Conservation (phyloP, 2,888 invertebrate species). For the Conistra vaccinii region DNA sequence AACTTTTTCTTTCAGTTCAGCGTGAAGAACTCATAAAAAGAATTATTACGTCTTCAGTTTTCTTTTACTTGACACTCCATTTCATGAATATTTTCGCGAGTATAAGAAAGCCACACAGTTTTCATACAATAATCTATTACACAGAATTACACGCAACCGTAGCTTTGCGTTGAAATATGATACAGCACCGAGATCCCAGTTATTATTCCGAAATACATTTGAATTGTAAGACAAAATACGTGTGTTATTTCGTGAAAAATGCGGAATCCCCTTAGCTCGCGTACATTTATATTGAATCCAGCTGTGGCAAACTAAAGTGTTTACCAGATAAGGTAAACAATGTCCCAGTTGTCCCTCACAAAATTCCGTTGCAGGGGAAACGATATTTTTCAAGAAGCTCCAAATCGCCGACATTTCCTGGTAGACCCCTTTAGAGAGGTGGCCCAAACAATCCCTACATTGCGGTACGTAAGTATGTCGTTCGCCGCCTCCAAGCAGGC, state of each 20-base stretch:
- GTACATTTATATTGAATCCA: constrained; percentile 56
- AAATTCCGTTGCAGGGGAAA: constrained; percentile 73
- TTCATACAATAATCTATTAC: constrained; percentile 45
- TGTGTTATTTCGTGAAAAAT: constrained; percentile 46
- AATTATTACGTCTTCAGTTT: constrained; percentile 45
- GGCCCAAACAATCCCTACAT: constrained; percentile 75
- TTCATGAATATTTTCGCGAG: constrained; percentile 47
- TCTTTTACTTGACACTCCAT: constrained; percentile 50
- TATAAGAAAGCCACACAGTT: constrained; percentile 25
- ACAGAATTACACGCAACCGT: constrained; percentile 34
- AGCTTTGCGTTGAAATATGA: constrained; percentile 43
- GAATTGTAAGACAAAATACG: constrained; percentile 43
- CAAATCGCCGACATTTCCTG: constrained; percentile 79
- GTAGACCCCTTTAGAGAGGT: constrained; percentile 73
- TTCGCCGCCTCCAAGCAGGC: constrained; percentile 74
- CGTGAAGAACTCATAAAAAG: constrained; percentile 52
- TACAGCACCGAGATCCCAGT: constrained; percentile 13
- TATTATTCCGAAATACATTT: constrained; percentile 47
- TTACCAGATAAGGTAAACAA: constrained; percentile 73
- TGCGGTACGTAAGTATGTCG: constrained; percentile 75
- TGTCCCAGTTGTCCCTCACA: constrained; percentile 71
- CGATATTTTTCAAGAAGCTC: constrained; percentile 79
- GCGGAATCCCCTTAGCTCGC: constrained; percentile 38
- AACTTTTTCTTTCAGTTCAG: constrained; percentile 55
- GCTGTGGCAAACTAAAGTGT: constrained; percentile 65